A percentile compares a stretch with the other conserved stretches of the same genome.
Conservation (phyloP, 2,113 vertebrate genomes). For the Leucopternis melanops region DNA sequence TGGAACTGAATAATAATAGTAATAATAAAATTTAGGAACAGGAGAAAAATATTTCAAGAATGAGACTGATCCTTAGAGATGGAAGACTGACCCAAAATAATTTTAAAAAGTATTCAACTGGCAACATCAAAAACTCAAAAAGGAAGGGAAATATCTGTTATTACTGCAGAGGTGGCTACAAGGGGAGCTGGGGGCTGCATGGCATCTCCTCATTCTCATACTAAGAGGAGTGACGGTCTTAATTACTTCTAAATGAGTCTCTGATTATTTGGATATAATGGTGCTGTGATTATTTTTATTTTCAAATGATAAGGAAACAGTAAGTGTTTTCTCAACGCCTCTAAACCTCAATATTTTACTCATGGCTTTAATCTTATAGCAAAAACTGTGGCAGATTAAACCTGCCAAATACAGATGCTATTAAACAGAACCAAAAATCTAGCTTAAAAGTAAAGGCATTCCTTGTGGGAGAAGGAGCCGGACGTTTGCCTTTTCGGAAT, state of each 20-base stretch:
- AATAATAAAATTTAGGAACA: neutral
- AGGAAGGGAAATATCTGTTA: neutral
- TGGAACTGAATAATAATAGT: neutral
- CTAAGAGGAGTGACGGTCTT: rapidly evolving
- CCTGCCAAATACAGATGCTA: conserved; percentile 16
- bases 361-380: neutral
- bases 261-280: neutral
- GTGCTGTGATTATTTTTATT: neutral
- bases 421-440: conserved; percentile 1
- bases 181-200: neutral
- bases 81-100: neutral
- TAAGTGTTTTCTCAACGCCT: neutral
- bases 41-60: neutral
- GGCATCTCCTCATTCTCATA: neutral
- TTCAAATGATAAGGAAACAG: neutral
- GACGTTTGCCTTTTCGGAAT: too few species aligned
- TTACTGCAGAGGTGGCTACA: neutral
- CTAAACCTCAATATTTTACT: neutral
- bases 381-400: conserved; percentile 48
- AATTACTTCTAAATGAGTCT: neutral
- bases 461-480: too few species aligned
- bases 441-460: conserved; percentile 20
- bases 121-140: neutral
- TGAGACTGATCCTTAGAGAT: neutral
- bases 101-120: neutral